Base-by-base conservation (phyloP, 1,140 invertebrate genomes). In the Apis mellifera region DNA sequence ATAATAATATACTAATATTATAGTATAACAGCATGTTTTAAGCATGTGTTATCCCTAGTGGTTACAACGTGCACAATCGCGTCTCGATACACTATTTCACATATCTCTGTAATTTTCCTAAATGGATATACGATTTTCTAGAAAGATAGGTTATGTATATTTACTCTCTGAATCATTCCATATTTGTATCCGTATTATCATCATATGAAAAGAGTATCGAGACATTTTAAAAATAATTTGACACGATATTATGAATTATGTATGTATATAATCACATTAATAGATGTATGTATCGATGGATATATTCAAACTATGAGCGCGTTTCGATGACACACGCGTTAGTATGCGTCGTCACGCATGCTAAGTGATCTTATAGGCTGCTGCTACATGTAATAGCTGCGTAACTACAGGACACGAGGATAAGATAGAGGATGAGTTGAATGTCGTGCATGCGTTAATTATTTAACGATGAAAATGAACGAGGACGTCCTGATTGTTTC, bases 31-130 rank as follows among this genome's bases (percentile, higher is more conserved):
- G 59, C 32, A 17, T n/a, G n/a, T 76, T 64, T 62, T 54, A 32
- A 48, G 62, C 17, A 11, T 68, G 21, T 60, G 70, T 21, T 64
- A 76, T 26, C n/a, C 65, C 32, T 65, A 73, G 11, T 55, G 70
- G 13, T 75, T 71, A 48, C 79, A 86, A 72, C 84, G 81, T 86
- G 85, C 84, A 79, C 26, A 70, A 62, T 69, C 60, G 26, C 50
- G 7, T 50, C 50, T 4, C 48, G 69, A 71, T 54, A 19, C 62
- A 9, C 9, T 17, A 5, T 32, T 19, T 26, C 26, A 19, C 15
- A 11, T 64, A 19, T 19, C 5, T 23, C 15, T 12, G 23, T 26
- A 62, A 26, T 62, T 62, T 15, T 15, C 23, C 23, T 62, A 15
- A 15, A 60, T 23, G 5, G 3, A 17, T 0, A 26, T 26, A 9